Percentiles rank a stretch among this genome's conserved stretches.
These are phyloP conservation scores for Micronisus gabar DNA, from an alignment of 2,113 vertebrate species.

Conservation along the genomic window DNA sequence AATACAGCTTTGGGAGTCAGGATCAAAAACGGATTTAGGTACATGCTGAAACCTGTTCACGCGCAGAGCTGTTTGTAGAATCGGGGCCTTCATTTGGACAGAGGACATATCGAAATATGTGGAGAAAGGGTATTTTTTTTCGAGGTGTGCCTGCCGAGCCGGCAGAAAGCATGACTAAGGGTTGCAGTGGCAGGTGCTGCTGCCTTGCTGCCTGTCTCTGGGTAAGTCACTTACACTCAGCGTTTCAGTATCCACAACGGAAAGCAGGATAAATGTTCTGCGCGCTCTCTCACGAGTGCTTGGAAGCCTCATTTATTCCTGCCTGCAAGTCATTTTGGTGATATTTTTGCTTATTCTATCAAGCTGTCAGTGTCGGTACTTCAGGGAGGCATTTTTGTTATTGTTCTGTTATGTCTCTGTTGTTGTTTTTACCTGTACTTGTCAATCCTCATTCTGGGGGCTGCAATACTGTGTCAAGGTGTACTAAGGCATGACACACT, in stretches of 20 bases:
- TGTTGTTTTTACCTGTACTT: slow-evolving; percentile 9
- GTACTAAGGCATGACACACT: slow-evolving; percentile 43
- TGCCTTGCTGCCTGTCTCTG: background rate
- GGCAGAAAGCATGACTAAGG: background rate
- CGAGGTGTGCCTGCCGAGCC: rapidly evolving
- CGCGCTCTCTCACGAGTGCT: background rate
- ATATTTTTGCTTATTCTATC: slow-evolving; percentile 50
- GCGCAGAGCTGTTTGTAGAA: background rate
- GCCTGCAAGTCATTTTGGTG: background rate
- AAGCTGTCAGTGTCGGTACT: slow-evolving; percentile 22
- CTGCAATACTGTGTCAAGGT: slow-evolving; percentile 24
- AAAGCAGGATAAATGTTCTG: background rate
- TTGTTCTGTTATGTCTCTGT: slow-evolving; percentile 39
- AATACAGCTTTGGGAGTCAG: background rate
- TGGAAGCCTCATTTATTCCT: slow-evolving; percentile 25
- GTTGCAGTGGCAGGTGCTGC: background rate
- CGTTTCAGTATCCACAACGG: background rate
- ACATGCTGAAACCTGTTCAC: background rate
- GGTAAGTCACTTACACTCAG: background rate
- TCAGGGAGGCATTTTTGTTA: slow-evolving; percentile 43
- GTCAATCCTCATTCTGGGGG: slow-evolving; percentile 8
- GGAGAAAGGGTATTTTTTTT: background rate
- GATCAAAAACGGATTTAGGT: background rate
- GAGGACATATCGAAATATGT: background rate
- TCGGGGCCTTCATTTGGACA: background rate